Percentiles rank a stretch among this genome's conserved stretches.
Conservation (phyloP, 2,888 invertebrate genomes). For the Drosophila meridionalis region DNA sequence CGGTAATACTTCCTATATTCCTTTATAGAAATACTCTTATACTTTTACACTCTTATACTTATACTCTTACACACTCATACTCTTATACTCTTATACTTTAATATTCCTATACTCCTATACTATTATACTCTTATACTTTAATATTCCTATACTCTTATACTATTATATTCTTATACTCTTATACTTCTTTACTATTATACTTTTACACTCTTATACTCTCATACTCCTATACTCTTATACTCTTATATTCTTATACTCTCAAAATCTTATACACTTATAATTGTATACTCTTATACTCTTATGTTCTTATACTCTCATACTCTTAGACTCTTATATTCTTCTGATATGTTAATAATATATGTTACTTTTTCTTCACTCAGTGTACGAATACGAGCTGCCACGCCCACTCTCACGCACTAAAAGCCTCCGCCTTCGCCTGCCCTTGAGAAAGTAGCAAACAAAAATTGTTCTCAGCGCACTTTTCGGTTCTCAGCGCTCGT, state of each 20-base stretch:
- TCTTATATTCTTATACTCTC: background rate
- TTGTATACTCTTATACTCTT: background rate
- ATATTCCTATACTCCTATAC: background rate
- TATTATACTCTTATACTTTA: background rate
- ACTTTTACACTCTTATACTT: too few relatives aligned
- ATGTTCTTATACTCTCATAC: background rate
- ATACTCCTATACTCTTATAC: background rate
- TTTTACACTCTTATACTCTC: background rate
- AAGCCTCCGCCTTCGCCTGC: background rate
- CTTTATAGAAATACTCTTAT: background rate
- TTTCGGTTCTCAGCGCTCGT: slow-evolving; percentile 28
- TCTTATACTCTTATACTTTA: background rate
- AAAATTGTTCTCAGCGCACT: slow-evolving; percentile 47
- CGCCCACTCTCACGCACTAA: background rate
- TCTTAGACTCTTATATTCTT: background rate
- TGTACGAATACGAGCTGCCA: background rate
- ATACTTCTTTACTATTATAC: too few relatives aligned
- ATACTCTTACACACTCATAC: too few relatives aligned
- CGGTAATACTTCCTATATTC: too few relatives aligned
- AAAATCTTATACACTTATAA: background rate
- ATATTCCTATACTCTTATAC: background rate
- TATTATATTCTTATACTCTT: background rate
- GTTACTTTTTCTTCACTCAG: background rate
- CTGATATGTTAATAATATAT: background rate
- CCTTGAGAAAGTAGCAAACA: slow-evolving; percentile 60